Evolutionary conservation across 1,140 invertebrate genomes (phyloP).

Genomic region (Bombus fervidus): DNA sequence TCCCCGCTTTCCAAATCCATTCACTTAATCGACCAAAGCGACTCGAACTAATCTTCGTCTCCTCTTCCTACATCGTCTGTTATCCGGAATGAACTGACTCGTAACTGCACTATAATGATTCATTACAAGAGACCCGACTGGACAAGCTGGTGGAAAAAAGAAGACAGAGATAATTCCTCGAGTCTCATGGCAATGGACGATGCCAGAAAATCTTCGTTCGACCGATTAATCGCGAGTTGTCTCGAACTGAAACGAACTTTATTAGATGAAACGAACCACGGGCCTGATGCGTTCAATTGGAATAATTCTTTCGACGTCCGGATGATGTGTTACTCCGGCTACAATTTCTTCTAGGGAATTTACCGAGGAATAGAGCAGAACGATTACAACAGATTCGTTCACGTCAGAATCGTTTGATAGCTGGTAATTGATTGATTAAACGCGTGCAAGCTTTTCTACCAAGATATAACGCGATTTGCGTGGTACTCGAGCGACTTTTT

Average conservation of each 20-base stretch:
- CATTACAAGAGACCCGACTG: not conserved
- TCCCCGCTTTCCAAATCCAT: not conserved
- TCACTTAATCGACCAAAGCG: not conserved
- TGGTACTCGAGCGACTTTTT: not conserved
- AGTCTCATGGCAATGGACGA: not conserved
- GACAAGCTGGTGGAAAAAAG: not conserved
- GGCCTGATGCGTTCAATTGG: constrained; percentile 41
- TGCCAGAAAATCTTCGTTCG: constrained; percentile 26
- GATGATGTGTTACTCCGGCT: constrained; percentile 32
- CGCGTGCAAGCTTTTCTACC: not conserved
- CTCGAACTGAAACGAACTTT: constrained; percentile 13
- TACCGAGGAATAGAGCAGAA: not conserved
- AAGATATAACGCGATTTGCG: not conserved
- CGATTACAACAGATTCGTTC: constrained; percentile 33
- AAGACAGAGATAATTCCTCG: not conserved
- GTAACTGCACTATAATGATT: not conserved
- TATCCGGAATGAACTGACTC: not conserved
- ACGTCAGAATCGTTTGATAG: not conserved
- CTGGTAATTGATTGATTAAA: constrained; percentile 46
- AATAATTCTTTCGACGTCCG: constrained; percentile 7
- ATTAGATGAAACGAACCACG: constrained; percentile 43
- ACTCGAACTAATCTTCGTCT: not conserved
- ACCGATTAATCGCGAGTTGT: constrained; percentile 16
- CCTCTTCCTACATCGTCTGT: not conserved
- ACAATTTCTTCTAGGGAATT: not conserved